These are phyloP conservation scores for Calliphora vicina DNA, from an alignment of 1,140 invertebrate species.

Conservation along the genomic window DNA sequence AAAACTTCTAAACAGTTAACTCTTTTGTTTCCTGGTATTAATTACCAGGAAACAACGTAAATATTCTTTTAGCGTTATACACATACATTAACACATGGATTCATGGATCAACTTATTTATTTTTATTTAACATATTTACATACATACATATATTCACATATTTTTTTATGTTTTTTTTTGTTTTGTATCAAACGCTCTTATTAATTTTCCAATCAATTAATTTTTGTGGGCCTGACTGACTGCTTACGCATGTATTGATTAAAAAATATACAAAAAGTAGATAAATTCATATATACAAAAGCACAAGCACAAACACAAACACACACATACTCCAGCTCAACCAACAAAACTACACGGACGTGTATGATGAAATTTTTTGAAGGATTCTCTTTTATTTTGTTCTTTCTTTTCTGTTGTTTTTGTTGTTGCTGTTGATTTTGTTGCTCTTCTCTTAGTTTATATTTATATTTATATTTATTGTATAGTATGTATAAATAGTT, in stretches of 20 bases:
- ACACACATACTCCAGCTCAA: background rate
- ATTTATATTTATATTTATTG: background rate
- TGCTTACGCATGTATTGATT: constrained; percentile 9
- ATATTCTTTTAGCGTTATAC: background rate
- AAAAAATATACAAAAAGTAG: background rate
- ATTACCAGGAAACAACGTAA: no score
- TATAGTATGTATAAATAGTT: background rate
- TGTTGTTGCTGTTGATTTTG: background rate
- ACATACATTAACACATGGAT: background rate
- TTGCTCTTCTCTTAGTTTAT: background rate
- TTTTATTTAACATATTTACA: background rate
- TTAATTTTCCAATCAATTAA: constrained; percentile 14
- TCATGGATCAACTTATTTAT: background rate
- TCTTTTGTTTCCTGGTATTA: no score
- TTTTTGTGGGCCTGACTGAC: background rate
- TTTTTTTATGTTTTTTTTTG: background rate
- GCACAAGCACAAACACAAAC: background rate
- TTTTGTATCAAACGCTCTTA: background rate
- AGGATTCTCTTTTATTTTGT: background rate
- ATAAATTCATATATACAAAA: background rate
- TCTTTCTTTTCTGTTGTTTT: background rate
- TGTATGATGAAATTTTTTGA: background rate
- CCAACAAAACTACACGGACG: background rate
- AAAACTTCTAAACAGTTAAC: no score
- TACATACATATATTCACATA: no score